phyloP scores from a whole-genome alignment of 2,888 invertebrate species.

The Mantis religiosa region DNA sequence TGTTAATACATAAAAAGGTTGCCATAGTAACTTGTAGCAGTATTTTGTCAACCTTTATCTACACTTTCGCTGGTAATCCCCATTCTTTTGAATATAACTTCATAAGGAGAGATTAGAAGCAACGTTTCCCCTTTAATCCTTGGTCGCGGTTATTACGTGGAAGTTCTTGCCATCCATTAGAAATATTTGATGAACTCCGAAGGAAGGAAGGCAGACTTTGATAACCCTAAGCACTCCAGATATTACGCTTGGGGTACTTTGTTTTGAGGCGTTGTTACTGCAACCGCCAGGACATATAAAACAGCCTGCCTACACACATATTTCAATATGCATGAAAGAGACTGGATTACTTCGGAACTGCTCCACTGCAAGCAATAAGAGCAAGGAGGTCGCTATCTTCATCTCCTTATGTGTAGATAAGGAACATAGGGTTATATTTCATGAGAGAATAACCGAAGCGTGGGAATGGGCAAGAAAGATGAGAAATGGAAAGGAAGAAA shows the following conservation, averaged over 20 bases:
- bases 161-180: neutral
- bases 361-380: neutral
- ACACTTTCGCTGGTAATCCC: neutral
- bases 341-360: neutral
- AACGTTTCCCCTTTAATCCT: neutral
- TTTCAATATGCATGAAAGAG: neutral
- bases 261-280: neutral
- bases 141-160: neutral
- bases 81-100: neutral
- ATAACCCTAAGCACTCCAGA: neutral
- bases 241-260: neutral
- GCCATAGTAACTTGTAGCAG: no score
- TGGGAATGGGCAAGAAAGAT: no score
- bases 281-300: neutral
- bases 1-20: no score
- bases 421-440: no score
- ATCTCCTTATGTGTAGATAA: no score
- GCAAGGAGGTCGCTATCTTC: neutral
- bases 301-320: neutral
- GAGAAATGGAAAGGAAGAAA: no score
- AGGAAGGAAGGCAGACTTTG: neutral
- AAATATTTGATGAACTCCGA: neutral
- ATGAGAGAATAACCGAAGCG: no score
- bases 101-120: neutral
- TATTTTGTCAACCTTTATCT: no score